Base-by-base conservation (phyloP, 2,797 vertebrate species). In the Monodelphis domestica region DNA sequence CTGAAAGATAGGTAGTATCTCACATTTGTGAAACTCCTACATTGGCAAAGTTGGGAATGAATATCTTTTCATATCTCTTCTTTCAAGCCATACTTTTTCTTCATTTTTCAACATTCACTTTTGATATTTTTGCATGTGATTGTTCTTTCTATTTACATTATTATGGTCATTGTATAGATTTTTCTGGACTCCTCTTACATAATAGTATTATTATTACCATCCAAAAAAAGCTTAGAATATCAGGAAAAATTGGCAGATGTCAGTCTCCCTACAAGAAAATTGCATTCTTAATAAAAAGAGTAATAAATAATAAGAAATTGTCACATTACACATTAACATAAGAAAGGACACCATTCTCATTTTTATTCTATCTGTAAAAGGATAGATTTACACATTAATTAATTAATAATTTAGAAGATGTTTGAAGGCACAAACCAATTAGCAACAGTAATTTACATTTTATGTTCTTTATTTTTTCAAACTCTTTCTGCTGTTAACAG, bases 371-470 rank as follows among this genome's bases (percentile, higher is more conserved):
- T 98, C 96, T 97, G 98, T 98, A 94, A 97, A 96, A 94, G 94
- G 95, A 97, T 91, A 97, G 95, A 98, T 98, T 98, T 98, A 97
- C 92, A 95, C 0, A 0, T 96, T 98, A 94, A 97, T 97, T 97
- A 98, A 98, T 98, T 98, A 98, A 98, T 98, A 98, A 98, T 98
- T 98, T 97, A 98, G 95, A 95, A 95, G 96, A 90, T 97, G 50
- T 97, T 98, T 98, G 97, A 97, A 98, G 95, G 97, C 94, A 97
- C 92, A 97, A n/a, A 97, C 97, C 97, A 98, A 98, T 98, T 98
- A 98, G 96, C 96, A 97, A 92, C 95, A 97, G 96, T 97, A 97
- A 98, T 98, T 98, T 98, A 97, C 98, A 98, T 98, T 98, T 98
- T 98, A 98, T 98, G 93, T 57, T 93, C 94, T 97, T 97, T 98